Percentiles rank a stretch among this genome's conserved stretches.
Evolutionary conservation across 23 tunicate species (phyloP).

Genomic region (Diplosoma virens): DNA sequence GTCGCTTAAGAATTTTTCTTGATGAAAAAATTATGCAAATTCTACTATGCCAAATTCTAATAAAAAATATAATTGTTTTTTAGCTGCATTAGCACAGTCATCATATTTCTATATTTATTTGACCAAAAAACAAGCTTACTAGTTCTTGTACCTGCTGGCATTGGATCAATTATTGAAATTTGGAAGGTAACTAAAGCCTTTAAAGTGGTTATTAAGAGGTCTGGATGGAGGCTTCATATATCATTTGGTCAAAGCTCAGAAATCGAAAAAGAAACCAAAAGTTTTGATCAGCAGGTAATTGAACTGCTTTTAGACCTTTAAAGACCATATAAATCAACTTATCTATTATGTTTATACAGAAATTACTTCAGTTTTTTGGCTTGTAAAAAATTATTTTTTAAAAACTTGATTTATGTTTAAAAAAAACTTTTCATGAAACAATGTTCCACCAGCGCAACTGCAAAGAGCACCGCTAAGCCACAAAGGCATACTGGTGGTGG

Average conservation of each 20-base stretch:
- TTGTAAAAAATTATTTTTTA: too few relatives aligned
- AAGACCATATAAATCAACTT: too few relatives aligned
- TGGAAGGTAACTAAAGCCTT: conserved; percentile 95
- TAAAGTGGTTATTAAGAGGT: conserved; percentile 37
- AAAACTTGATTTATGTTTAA: too few relatives aligned
- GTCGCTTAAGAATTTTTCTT: too few relatives aligned
- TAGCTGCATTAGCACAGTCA: conserved; percentile 82
- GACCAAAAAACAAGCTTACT: conserved; percentile 83
- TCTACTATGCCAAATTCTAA: neutral
- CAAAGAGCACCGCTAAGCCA: too few relatives aligned
- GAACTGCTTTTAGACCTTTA: neutral
- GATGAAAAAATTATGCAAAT: neutral
- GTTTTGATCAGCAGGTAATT: conserved; percentile 85
- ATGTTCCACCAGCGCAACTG: too few relatives aligned
- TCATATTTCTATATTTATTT: conserved; percentile 76
- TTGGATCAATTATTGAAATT: conserved; percentile 78
- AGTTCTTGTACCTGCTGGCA: conserved; percentile 80
- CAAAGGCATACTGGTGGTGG: too few relatives aligned
- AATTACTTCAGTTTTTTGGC: too few relatives aligned
- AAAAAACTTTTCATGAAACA: too few relatives aligned
- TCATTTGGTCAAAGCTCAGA: conserved; percentile 33
- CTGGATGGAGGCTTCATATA: conserved; percentile 44
- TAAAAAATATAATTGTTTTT: too few relatives aligned
- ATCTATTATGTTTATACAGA: too few relatives aligned
- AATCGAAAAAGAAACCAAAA: conserved; percentile 56